phyloP scores from a whole-genome alignment of 2,113 vertebrate species.

The Osmerus mordax region DNA sequence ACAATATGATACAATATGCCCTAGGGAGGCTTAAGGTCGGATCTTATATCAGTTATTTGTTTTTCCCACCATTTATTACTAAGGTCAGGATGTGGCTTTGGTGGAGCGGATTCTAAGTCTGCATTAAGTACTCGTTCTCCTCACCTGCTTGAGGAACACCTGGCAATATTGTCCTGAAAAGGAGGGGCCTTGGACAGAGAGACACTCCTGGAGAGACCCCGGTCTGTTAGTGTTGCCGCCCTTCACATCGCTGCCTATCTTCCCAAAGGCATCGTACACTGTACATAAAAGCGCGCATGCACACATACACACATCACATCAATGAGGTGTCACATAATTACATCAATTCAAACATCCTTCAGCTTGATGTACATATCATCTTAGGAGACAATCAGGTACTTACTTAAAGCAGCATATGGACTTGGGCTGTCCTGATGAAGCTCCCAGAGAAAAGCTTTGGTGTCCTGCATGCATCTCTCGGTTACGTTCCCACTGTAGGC shows the following conservation, averaged over 20 bases:
- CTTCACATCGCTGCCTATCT: conserved; percentile 76
- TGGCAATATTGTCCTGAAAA: conserved; percentile 81
- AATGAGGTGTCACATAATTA: conserved; percentile 3
- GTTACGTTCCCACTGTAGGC: conserved; percentile 52
- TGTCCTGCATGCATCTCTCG: conserved; percentile 70
- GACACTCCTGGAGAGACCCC: conserved; percentile 74
- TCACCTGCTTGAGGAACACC: conserved; percentile 75
- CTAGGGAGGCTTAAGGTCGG: too few relatives aligned
- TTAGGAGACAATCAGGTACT: conserved; percentile 54
- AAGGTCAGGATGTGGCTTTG: too few relatives aligned
- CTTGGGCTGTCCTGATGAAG: conserved; percentile 70
- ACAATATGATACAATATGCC: too few relatives aligned
- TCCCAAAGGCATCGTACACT: conserved; percentile 84
- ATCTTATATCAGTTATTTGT: too few relatives aligned
- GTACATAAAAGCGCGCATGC: conserved; percentile 4
- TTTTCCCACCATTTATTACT: too few relatives aligned
- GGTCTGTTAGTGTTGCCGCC: conserved; percentile 76
- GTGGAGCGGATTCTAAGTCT: too few relatives aligned
- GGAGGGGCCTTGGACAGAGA: conserved; percentile 51
- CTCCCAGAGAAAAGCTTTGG: conserved; percentile 72
- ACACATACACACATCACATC: neutral
- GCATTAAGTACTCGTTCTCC: neutral
- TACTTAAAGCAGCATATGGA: conserved; percentile 79
- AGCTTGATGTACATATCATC: too few relatives aligned
- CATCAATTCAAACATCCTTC: too few relatives aligned